Evolutionary conservation across 2,113 vertebrate genomes (phyloP), one percentile per base, ranked within the genome.

Genomic region (Crotophaga sulcirostris): DNA sequence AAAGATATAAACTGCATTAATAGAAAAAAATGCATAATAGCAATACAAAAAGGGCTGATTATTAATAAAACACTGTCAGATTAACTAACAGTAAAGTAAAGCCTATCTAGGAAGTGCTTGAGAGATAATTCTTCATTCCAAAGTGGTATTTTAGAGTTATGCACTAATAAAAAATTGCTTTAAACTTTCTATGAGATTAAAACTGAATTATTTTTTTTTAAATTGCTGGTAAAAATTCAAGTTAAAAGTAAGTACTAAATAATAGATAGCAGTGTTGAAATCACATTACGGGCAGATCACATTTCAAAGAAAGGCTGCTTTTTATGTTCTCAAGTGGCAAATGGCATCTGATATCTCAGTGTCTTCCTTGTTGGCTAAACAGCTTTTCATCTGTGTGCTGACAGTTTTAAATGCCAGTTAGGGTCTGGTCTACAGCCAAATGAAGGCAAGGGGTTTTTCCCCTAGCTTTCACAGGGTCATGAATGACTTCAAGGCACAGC

Each of bases 11-110:
- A 96, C 47, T 63, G 55, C 8, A 18, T 81, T 94, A 96, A 93
- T 84, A 93, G 94, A 67, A 94, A 91, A 95, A 97, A 97, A 91
- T 82, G 78, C 70, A 67, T 94, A 93, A 93, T 84, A 84, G 86
- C 90, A 94, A 84, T 68, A 94, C 87, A 94, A 91, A 95, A 94
- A 96, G 54, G 63, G 59, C 75, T 94, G 93, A 96, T 97, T 95
- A 93, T 96, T 94, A 95, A 96, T 96, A 93, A 97, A 97, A 93
- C 69, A 83, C 58, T 92, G 95, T 91, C 94, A 95, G 85, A 93
- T 94, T 94, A 97, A 90, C 76, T 90, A 96, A 93, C 85, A 89
- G 68, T 55, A 87, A 93, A 97, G 77, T 63, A 96, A 94, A 97
- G 87, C 80, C 89, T 96, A 92, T 92, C 94, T 90, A 85, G 88